A percentile compares a stretch with the other conserved stretches of the same genome.
These are phyloP conservation scores for Pterophyllum scalare DNA, from an alignment of 2,113 vertebrate genomes.

Conservation along the genomic window DNA sequence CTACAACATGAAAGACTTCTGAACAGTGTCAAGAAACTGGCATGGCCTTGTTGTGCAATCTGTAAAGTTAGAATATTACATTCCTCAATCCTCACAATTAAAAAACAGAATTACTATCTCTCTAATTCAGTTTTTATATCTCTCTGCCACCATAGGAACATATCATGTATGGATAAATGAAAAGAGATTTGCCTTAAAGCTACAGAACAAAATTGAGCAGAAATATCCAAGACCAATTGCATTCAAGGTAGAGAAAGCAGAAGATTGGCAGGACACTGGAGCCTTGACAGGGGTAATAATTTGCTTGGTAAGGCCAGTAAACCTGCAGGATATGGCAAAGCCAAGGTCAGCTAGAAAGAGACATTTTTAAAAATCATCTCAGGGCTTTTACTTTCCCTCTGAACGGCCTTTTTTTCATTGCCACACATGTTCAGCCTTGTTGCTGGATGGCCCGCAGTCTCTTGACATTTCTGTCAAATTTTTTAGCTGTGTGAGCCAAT, in stretches of 20 bases:
- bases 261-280: constrained; percentile 38
- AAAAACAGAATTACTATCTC: background rate
- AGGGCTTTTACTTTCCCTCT: constrained; percentile 26
- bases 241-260: constrained; percentile 8
- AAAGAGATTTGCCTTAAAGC: background rate
- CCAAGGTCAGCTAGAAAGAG: constrained; percentile 22
- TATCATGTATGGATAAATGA: background rate
- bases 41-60: background rate
- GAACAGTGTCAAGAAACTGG: constrained; percentile 6
- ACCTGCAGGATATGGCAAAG: constrained; percentile 26
- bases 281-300: constrained; percentile 47
- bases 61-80: background rate
- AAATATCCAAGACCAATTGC: constrained; percentile 34
- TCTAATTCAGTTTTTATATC: background rate
- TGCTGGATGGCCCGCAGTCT: constrained; percentile 4
- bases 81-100: background rate
- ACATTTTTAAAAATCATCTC: constrained; percentile 11
- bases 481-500: background rate
- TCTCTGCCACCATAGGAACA: background rate
- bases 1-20: constrained; percentile 13
- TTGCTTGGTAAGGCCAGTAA: constrained; percentile 35
- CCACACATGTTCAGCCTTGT: constrained; percentile 28
- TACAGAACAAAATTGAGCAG: constrained; percentile 8
- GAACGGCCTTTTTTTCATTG: constrained; percentile 1
- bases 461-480: constrained; percentile 42